Conservation (phyloP, 2,797 vertebrate genomes). For the Sebastes hubbsi region DNA sequence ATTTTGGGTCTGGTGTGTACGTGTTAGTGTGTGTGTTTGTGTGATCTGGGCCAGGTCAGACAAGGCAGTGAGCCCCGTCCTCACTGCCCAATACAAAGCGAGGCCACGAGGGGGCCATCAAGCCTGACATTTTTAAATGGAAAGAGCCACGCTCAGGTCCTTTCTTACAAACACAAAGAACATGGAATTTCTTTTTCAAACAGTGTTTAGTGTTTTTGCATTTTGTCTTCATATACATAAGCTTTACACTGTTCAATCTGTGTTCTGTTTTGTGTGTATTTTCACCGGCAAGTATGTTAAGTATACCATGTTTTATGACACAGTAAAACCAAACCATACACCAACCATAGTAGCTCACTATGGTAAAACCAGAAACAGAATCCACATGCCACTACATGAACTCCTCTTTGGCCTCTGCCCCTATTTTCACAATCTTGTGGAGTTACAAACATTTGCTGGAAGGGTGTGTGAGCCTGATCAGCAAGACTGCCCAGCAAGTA, state of each 20-base stretch:
- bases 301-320: background rate
- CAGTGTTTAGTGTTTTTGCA: background rate
- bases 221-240: background rate
- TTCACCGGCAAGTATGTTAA: background rate
- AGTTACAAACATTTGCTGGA: slow-evolving; percentile 37
- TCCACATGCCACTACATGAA: slow-evolving; percentile 60
- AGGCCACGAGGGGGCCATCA: slow-evolving; percentile 52
- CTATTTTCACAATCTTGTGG: slow-evolving; percentile 10
- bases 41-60: slow-evolving; percentile 25
- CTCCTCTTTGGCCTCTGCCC: slow-evolving; percentile 39
- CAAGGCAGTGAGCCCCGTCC: slow-evolving; percentile 18
- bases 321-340: slow-evolving; percentile 8
- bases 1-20: slow-evolving; percentile 17
- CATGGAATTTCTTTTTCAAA: background rate
- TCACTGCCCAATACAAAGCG: slow-evolving; percentile 18
- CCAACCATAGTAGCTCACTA: background rate
- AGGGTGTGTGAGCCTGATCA: slow-evolving; percentile 74
- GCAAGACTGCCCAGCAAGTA: slow-evolving; percentile 53
- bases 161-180: slow-evolving; percentile 16
- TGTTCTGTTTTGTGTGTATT: background rate
- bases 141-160: slow-evolving; percentile 19
- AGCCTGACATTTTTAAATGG: slow-evolving; percentile 49
- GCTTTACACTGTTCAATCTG: background rate
- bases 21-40: slow-evolving; percentile 2
- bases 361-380: slow-evolving; percentile 39